Percentiles rank a stretch among this genome's conserved stretches.
Evolutionary conservation across 2,797 vertebrate species (phyloP).

Genomic region (Brachyalestes nurse): DNA sequence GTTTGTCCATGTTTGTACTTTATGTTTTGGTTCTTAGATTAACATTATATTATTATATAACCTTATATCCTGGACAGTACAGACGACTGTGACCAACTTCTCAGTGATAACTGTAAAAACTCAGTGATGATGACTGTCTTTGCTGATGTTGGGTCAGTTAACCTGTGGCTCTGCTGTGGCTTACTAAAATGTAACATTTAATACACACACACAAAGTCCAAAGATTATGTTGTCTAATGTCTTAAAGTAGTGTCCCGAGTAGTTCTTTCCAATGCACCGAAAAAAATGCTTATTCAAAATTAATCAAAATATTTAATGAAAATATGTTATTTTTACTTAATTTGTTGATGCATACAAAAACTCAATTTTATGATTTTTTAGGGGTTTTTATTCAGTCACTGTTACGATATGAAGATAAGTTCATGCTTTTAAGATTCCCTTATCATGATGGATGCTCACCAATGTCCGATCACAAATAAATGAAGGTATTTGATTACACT

Average conservation of each 20-base stretch:
- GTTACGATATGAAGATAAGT: not conserved
- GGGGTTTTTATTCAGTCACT: too few relatives aligned
- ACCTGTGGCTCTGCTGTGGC: not conserved
- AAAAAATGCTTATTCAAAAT: not conserved
- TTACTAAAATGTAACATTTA: not conserved
- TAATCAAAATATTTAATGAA: not conserved
- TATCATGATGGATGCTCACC: too few relatives aligned
- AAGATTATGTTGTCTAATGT: not conserved
- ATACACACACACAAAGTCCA: not conserved
- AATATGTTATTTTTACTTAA: too few relatives aligned
- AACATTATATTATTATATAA: too few relatives aligned
- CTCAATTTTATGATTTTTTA: not conserved
- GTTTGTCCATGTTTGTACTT: too few relatives aligned
- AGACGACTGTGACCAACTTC: too few relatives aligned
- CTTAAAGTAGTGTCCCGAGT: too few relatives aligned
- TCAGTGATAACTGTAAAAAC: not conserved
- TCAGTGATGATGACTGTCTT: not conserved
- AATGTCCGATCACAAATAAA: too few relatives aligned
- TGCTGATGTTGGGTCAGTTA: not conserved
- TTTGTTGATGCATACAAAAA: not conserved
- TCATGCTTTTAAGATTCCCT: not conserved
- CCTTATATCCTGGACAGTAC: too few relatives aligned
- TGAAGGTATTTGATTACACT: not conserved
- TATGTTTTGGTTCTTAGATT: too few relatives aligned
- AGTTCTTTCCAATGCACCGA: too few relatives aligned